Conservation (phyloP, 1,140 invertebrate species). For the Dryas iulia region DNA sequence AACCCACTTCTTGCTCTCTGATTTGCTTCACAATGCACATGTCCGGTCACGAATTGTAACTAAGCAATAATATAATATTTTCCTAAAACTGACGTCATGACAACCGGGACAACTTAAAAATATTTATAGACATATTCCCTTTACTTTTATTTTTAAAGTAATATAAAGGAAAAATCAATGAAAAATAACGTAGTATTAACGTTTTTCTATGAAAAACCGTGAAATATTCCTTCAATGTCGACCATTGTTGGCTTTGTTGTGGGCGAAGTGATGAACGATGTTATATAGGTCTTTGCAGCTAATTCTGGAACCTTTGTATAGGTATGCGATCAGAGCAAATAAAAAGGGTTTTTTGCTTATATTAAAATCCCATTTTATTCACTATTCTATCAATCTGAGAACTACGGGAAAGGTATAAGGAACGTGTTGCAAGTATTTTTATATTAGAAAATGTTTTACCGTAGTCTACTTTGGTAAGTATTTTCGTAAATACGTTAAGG, state of each 20-base stretch:
- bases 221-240: not conserved
- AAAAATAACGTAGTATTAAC: not conserved
- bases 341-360: not conserved
- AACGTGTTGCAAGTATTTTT: not conserved
- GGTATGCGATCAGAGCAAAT: not conserved
- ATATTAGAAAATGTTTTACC: too few relatives aligned
- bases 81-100: too few relatives aligned
- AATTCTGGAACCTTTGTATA: not conserved
- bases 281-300: not conserved
- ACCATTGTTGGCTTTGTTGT: not conserved
- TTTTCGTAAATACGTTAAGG: too few relatives aligned
- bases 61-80: too few relatives aligned
- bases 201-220: not conserved
- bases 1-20: too few relatives aligned
- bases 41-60: too few relatives aligned
- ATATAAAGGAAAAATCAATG: not conserved
- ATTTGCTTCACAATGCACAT: too few relatives aligned
- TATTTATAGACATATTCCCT: too few relatives aligned
- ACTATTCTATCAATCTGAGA: not conserved
- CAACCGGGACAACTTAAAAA: too few relatives aligned
- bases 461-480: too few relatives aligned
- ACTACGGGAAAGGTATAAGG: not conserved
- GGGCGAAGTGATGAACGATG: not conserved
- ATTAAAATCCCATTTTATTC: not conserved
- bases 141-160: too few relatives aligned